Conservation (phyloP, 2,888 invertebrate species). For the Platycnemis pennipes region DNA sequence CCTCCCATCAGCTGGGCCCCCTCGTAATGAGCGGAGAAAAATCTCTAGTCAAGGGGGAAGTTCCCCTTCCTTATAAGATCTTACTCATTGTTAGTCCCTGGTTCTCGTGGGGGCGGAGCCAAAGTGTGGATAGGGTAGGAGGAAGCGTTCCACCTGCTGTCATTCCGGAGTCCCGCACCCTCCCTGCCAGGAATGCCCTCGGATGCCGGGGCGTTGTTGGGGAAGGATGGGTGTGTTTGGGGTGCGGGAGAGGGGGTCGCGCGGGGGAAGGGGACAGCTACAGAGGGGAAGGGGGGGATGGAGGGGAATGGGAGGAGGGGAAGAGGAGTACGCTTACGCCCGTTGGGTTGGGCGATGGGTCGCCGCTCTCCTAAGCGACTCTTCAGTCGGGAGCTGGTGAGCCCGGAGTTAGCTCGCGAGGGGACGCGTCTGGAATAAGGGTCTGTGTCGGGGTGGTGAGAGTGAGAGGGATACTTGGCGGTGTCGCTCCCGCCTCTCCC, state of each 20-base stretch:
- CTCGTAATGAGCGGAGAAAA: neutral
- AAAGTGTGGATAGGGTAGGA: neutral
- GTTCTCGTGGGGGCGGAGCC: neutral
- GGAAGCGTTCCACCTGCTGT: neutral
- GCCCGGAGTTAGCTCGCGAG: neutral
- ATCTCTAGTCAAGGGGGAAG: too few species aligned
- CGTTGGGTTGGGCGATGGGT: neutral
- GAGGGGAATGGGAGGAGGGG: neutral
- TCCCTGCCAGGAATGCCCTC: neutral
- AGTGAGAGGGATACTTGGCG: neutral
- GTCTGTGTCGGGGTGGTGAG: neutral
- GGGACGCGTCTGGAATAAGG: neutral
- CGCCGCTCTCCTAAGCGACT: neutral
- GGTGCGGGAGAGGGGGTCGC: neutral
- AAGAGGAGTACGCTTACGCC: neutral
- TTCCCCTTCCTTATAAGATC: too few species aligned
- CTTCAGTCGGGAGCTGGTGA: constrained; percentile 31
- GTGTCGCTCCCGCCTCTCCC: neutral
- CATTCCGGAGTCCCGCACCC: neutral
- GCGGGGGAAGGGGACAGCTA: too few species aligned
- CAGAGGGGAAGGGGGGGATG: neutral
- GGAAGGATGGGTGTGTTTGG: neutral
- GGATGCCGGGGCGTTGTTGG: neutral
- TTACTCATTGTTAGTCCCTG: too few species aligned
- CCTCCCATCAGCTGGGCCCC: neutral